Percentiles rank a stretch among this genome's conserved stretches.
phyloP scores from a whole-genome alignment of 2,888 invertebrate genomes.

The Ischnura elegans region DNA sequence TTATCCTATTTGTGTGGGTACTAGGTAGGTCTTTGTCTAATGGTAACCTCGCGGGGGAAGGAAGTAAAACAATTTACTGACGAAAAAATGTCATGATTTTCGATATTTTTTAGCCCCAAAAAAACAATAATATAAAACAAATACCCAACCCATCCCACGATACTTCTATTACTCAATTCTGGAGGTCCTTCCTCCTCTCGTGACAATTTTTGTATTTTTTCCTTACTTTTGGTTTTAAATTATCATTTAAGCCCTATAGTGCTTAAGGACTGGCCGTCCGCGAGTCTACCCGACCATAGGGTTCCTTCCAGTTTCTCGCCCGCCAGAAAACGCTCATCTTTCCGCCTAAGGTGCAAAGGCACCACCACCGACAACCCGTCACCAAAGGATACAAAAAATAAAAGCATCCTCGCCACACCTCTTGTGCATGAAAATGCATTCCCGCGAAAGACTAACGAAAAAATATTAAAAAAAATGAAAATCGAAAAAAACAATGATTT shows the following conservation, averaged over 20 bases:
- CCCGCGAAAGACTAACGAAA: slow-evolving; percentile 1
- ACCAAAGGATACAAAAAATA: background rate
- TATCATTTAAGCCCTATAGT: background rate
- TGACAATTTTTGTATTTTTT: background rate
- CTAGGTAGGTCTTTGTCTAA: too few relatives aligned
- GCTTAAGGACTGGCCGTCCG: background rate
- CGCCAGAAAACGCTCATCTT: background rate
- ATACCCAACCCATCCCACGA: too few relatives aligned
- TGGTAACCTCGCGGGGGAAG: too few relatives aligned
- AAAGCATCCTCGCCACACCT: background rate
- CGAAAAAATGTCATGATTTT: background rate
- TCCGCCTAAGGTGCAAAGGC: background rate
- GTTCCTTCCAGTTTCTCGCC: background rate
- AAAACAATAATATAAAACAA: background rate
- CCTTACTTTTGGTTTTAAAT: background rate
- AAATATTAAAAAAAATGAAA: background rate
- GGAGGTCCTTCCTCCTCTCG: background rate
- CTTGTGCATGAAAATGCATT: background rate
- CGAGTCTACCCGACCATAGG: background rate
- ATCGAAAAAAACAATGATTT: too few relatives aligned
- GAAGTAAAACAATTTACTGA: too few relatives aligned
- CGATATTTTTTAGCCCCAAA: background rate
- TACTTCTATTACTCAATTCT: background rate
- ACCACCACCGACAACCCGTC: too few relatives aligned
- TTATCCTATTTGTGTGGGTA: too few relatives aligned